These are phyloP conservation scores for Coregonus ussuriensis DNA, from an alignment of 2,797 vertebrate genomes.

Conservation along the genomic window DNA sequence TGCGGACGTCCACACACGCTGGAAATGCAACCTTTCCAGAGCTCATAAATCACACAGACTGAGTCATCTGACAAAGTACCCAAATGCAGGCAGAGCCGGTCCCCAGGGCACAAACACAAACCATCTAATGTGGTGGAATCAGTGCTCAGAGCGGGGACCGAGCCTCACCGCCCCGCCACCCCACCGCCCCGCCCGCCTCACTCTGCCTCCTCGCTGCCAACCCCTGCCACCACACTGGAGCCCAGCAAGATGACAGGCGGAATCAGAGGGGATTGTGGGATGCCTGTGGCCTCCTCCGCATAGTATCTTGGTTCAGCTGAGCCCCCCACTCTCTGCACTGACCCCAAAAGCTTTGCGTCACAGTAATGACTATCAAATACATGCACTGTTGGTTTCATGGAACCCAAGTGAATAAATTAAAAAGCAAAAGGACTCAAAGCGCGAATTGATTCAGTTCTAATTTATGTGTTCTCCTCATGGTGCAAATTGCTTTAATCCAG, in stretches of 20 bases:
- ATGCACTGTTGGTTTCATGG: not conserved
- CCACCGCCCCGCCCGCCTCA: slow-evolving; percentile 46
- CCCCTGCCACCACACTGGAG: slow-evolving; percentile 54
- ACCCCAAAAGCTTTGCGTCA: too few relatives aligned
- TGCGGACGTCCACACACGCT: slow-evolving; percentile 80
- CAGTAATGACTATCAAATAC: too few relatives aligned
- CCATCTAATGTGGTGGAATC: slow-evolving; percentile 80
- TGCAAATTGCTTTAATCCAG: slow-evolving; percentile 58
- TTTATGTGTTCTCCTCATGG: not conserved
- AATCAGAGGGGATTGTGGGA: slow-evolving; percentile 69
- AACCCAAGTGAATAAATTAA: not conserved
- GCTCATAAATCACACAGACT: slow-evolving; percentile 82
- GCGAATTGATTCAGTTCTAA: slow-evolving; percentile 18
- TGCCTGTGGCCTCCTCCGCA: slow-evolving; percentile 60
- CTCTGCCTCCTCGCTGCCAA: slow-evolving; percentile 50
- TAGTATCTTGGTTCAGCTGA: slow-evolving; percentile 31
- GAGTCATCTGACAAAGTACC: slow-evolving; percentile 84
- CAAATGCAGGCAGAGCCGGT: slow-evolving; percentile 79
- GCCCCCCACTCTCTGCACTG: not conserved
- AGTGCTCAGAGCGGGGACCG: slow-evolving; percentile 66
- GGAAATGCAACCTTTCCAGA: slow-evolving; percentile 85
- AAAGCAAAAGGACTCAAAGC: slow-evolving; percentile 5
- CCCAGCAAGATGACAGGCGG: slow-evolving; percentile 62
- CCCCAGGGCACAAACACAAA: slow-evolving; percentile 82
- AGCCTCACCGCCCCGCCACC: slow-evolving; percentile 52